Conservation (phyloP, 1,140 invertebrate genomes). For the Neoseiulus cucumeris region DNA sequence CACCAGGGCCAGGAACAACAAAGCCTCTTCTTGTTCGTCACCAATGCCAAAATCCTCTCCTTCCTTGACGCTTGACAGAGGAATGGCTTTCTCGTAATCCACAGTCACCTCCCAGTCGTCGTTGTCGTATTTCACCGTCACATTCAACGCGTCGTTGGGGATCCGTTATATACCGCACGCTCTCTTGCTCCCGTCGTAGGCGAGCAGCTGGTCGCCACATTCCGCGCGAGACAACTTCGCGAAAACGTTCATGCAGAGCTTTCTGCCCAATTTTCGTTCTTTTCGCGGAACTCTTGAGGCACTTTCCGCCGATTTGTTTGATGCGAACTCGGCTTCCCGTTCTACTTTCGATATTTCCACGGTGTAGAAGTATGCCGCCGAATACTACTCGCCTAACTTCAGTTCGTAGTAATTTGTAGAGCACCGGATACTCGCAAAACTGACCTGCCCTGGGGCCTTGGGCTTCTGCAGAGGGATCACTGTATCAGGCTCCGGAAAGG, state of each 20-base stretch:
- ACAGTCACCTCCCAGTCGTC: neutral
- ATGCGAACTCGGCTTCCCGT: neutral
- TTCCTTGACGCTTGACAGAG: neutral
- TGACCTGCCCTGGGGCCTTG: neutral
- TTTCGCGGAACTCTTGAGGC: neutral
- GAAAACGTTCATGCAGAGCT: neutral
- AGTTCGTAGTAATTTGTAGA: neutral
- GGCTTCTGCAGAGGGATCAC: neutral
- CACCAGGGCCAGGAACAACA: neutral
- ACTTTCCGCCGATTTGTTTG: neutral
- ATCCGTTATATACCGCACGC: neutral
- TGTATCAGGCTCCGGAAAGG: neutral
- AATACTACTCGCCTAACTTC: neutral
- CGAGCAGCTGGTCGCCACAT: neutral
- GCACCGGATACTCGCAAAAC: neutral
- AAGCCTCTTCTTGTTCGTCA: neutral
- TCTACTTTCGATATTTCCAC: neutral
- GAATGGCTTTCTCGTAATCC: neutral
- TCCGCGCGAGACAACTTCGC: neutral
- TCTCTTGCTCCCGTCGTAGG: neutral
- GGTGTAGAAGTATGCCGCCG: neutral
- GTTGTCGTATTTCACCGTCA: neutral
- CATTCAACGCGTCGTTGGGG: neutral
- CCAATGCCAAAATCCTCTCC: neutral
- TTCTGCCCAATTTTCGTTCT: neutral